Base-by-base conservation (phyloP, 1,140 invertebrate species). In the Bradynema listronoti region DNA sequence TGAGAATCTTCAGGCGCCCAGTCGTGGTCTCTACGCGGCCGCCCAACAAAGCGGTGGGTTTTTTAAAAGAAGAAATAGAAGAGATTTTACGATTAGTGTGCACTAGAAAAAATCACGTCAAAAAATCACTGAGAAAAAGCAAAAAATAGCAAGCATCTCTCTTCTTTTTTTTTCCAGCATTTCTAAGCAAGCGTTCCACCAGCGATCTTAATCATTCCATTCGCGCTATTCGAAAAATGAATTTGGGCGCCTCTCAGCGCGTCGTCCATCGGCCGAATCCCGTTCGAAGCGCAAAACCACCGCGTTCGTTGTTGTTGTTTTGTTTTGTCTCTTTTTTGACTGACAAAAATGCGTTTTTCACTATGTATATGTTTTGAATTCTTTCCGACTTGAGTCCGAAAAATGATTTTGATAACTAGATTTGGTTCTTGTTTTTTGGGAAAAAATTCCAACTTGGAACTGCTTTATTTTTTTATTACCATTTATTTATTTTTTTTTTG, bases 141-240 rank as follows among this genome's bases (percentile, higher is more conserved):
- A 73, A 36, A 59, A 61, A 22, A 67, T 24, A 65, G 79, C 80
- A 47, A 84, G 1, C 30, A 19, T 24, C 19, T 32, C 25, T n/a
- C 46, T 46, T 61, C 7, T 25, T 62, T 47, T 62, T 7, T 7
- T 39, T 58, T 61, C 36, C 22, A 61, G 59, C 41, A 27, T 61
- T 61, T 33, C 42, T 61, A 14, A 61, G 29, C 36, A 61, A 61
- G 58, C 84, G 90, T 60, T 93, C 90, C 45, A 90, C 88, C 73
- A 92, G 90, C 66, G 90, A 90, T 39, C 88, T 93, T 73, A 91
- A 95, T 82, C 42, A 61, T 22, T 52, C 27, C 32, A 39, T 47
- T 30, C 58, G 58, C 25, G 36, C 27, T 25, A 39, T 47, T 30
- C 58, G 58, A 0, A 41, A 45, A 33, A n/a, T 59, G 22, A 60